These are phyloP conservation scores for Tolmerus cingulatus DNA, from an alignment of 2,888 invertebrate species.

Conservation along the genomic window DNA sequence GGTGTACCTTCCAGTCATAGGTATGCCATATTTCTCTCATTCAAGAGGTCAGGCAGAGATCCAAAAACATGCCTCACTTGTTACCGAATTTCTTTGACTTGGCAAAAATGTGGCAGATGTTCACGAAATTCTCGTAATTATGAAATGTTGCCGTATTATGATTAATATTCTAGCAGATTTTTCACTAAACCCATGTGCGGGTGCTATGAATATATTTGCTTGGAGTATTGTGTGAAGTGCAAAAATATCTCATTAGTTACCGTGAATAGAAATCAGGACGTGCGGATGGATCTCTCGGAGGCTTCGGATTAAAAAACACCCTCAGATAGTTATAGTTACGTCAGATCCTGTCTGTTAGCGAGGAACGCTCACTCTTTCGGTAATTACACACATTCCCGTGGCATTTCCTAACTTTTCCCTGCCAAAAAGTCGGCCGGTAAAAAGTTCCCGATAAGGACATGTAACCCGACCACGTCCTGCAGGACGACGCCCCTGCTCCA, in stretches of 20 bases:
- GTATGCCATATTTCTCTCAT: neutral
- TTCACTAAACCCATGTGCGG: neutral
- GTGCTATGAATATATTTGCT: neutral
- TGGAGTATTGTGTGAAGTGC: neutral
- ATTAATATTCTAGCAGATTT: neutral
- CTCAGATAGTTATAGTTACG: neutral
- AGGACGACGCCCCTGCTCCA: neutral
- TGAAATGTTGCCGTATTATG: neutral
- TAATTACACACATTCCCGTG: neutral
- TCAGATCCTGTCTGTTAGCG: neutral
- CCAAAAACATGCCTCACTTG: neutral
- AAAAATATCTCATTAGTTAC: conserved; percentile 5
- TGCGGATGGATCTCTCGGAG: neutral
- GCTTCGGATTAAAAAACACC: neutral
- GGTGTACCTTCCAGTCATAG: neutral
- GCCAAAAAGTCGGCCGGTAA: neutral
- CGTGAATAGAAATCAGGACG: conserved; percentile 4
- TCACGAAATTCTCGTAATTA: neutral
- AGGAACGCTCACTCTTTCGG: neutral
- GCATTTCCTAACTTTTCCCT: neutral
- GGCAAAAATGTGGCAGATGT: neutral
- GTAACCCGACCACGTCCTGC: neutral
- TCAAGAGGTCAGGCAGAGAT: neutral
- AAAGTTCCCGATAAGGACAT: neutral
- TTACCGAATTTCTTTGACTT: neutral